Conservation (phyloP, 2,113 vertebrate species). For the Alethe diademata region DNA sequence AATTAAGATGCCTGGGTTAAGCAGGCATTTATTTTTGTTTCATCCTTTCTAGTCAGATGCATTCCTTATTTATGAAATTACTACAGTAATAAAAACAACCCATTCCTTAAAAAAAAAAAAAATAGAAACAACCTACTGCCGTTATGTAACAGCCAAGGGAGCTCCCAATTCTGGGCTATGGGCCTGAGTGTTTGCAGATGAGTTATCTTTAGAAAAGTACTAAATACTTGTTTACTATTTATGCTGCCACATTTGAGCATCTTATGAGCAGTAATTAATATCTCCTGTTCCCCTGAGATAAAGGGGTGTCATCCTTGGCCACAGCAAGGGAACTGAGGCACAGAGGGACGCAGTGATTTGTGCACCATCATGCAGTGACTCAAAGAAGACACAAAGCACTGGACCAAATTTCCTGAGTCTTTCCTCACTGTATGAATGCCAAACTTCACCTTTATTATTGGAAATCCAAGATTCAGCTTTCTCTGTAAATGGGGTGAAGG, state of each 20-base stretch:
- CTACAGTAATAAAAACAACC: not conserved
- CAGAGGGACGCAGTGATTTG: not conserved
- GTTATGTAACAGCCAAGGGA: conserved; percentile 5
- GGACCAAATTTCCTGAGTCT: not conserved
- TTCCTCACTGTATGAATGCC: not conserved
- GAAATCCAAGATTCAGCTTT: not conserved
- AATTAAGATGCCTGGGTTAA: conserved; percentile 21
- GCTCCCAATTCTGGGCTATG: not conserved
- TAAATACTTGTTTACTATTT: conserved; percentile 6
- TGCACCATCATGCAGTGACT: conserved; percentile 26
- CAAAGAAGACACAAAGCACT: not conserved
- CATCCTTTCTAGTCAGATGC: not conserved
- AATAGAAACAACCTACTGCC: not conserved
- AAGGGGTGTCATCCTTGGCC: not conserved
- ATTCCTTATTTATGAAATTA: conserved; percentile 34
- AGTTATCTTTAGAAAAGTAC: conserved; percentile 19
- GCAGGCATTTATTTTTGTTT: conserved; percentile 28
- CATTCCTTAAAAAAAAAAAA: not conserved
- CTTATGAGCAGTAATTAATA: not conserved
- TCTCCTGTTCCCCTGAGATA: not conserved
- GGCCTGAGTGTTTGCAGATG: not conserved
- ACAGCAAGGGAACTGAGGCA: not conserved
- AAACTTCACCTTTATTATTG: not conserved
- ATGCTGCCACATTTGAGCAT: not conserved
- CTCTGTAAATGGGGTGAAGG: not conserved